A percentile compares a stretch with the other conserved stretches of the same genome.
Conservation (phyloP, 2,888 invertebrate genomes). For the Thera obeliscata region DNA sequence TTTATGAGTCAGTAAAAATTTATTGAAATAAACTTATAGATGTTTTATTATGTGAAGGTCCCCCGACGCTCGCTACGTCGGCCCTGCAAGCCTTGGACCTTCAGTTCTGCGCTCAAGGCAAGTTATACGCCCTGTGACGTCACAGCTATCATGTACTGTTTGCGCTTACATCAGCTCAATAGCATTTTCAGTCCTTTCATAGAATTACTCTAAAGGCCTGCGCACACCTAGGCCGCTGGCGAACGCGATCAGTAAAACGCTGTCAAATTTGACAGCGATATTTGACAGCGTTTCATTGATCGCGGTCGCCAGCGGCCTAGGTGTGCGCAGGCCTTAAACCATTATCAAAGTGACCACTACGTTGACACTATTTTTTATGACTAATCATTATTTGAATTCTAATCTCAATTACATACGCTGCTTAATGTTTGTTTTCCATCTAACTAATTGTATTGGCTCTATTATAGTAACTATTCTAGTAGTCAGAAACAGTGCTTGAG, state of each 20-base stretch:
- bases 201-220: not conserved
- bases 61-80: constrained; percentile 79
- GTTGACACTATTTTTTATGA: not conserved
- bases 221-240: no score
- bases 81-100: constrained; percentile 80
- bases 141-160: constrained; percentile 36
- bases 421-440: constrained; percentile 7
- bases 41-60: constrained; percentile 67
- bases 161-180: constrained; percentile 23
- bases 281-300: no score
- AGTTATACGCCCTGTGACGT: constrained; percentile 53
- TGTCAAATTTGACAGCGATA: no score
- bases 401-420: not conserved
- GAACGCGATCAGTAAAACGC: no score
- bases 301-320: no score
- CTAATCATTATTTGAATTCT: not conserved
- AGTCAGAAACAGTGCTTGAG: no score
- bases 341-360: not conserved
- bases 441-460: not conserved
- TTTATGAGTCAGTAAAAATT: not conserved
- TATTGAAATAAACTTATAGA: constrained; percentile 36
- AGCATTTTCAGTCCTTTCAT: not conserved
- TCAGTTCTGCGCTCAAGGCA: constrained; percentile 81
- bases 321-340: no score
- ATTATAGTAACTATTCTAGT: not conserved